Evolutionary conservation across 2,797 vertebrate genomes (phyloP).

Genomic region (Oreochromis grahami): DNA sequence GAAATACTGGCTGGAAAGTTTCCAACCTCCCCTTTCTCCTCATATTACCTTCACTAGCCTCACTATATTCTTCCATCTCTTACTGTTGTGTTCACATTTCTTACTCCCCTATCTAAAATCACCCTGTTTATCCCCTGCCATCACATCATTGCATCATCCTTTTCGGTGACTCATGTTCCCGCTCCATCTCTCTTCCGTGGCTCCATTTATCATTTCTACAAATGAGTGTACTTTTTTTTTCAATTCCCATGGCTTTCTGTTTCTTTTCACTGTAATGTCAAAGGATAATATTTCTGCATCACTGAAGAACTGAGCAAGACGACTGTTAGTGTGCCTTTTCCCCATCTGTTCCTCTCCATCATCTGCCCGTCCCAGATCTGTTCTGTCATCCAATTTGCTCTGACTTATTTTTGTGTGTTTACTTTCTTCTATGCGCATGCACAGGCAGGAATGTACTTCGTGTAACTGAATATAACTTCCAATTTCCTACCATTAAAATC

Average conservation of each 20-base stretch:
- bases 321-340: background rate
- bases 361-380: background rate
- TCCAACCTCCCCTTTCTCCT: constrained; percentile 47
- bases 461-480: background rate
- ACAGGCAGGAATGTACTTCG: background rate
- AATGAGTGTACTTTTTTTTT: constrained; percentile 28
- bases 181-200: constrained; percentile 18
- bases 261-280: background rate
- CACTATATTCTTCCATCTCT: constrained; percentile 9
- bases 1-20: constrained; percentile 53
- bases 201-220: constrained; percentile 16
- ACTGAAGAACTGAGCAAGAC: background rate
- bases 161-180: constrained; percentile 38
- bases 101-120: constrained; percentile 3
- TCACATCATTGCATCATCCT: constrained; percentile 22
- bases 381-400: background rate
- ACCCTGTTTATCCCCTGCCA: constrained; percentile 14
- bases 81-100: background rate
- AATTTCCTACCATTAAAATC: background rate
- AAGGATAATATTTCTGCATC: constrained; percentile 10
- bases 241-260: constrained; percentile 1
- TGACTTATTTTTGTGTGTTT: background rate
- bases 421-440: background rate
- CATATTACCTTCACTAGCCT: constrained; percentile 31
- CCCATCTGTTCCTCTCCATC: constrained; percentile 4